Base-by-base conservation (phyloP, 2,888 invertebrate genomes). In the Chloromyia formosa region DNA sequence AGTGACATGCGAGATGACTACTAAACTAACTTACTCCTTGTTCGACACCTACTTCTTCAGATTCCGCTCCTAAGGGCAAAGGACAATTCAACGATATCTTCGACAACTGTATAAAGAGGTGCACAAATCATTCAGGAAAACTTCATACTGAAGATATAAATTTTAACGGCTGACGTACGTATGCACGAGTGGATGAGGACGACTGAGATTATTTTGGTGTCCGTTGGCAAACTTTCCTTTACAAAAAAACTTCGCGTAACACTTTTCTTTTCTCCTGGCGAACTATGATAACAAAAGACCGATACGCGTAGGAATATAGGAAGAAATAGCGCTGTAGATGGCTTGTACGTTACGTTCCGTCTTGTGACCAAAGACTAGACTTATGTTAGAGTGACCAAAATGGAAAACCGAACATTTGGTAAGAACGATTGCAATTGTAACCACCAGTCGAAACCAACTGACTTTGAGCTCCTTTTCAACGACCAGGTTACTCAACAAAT, bases 71-170 rank as follows among this genome's bases (percentile, higher is more conserved):
- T 23, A 40, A 56, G 71, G 40, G 27, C 58, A 35, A 20, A 35
- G 18, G 56, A 71, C n/a, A 23, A 42, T 40, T 71, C 42, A 53
- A 35, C 42, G 69, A 3, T 10, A 58, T 18, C 56, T 71, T 71
- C 45, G 66, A 45, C 23, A 27, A 69, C 27, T 35, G 35, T 20
- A 54, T 40, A 18, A n/a, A 40, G 20, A 18, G 40, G 40, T 40
- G 27, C 72, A 72, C 45, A 58, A 72, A 72, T 72, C 74, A 74
- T 64, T 40, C 64, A 35, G 22, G 62, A 64, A 73, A 74, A 42
- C 60, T 74, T 73, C 23, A 14, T 20, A 27, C 22, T 22, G 27
- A 49, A 62, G 42, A 54, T 35, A 27, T 20, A 18, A 40, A 60
- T 22, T 18, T 12, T 1, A 71, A 56, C 14, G 4, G 27, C 3